Percentiles rank a stretch among this genome's conserved stretches.
These are phyloP conservation scores for Chalcosyrphus nemorum DNA, from an alignment of 2,888 invertebrate species.

Conservation along the genomic window DNA sequence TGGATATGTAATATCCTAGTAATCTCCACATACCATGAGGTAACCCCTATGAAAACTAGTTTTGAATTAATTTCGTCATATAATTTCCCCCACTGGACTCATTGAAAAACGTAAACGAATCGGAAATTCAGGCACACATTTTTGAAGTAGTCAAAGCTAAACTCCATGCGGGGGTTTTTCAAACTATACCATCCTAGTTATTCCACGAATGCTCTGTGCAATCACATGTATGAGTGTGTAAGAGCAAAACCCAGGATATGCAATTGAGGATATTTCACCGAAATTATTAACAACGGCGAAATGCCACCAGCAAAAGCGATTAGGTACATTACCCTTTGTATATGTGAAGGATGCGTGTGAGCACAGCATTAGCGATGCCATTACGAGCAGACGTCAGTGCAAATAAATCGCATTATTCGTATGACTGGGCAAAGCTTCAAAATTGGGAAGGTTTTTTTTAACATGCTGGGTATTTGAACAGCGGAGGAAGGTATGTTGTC, in stretches of 20 bases:
- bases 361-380: background rate
- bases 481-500: too few relatives aligned
- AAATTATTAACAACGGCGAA: background rate
- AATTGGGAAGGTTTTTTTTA: background rate
- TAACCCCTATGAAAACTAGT: too few relatives aligned
- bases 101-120: background rate
- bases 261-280: background rate
- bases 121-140: background rate
- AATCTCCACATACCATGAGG: too few relatives aligned
- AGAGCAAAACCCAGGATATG: background rate
- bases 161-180: background rate
- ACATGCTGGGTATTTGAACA: too few relatives aligned
- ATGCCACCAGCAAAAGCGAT: background rate
- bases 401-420: slow-evolving; percentile 9
- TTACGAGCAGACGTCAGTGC: background rate
- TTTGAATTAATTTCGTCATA: too few relatives aligned
- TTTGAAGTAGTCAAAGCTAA: background rate
- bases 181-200: too few relatives aligned
- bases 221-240: background rate
- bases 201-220: background rate
- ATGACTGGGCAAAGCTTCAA: background rate
- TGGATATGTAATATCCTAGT: too few relatives aligned
- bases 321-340: background rate
- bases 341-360: slow-evolving; percentile 1
- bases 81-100: background rate